A percentile compares a stretch with the other conserved stretches of the same genome.
Conservation (phyloP, 2,113 vertebrate genomes). For the Scalopus aquaticus region DNA sequence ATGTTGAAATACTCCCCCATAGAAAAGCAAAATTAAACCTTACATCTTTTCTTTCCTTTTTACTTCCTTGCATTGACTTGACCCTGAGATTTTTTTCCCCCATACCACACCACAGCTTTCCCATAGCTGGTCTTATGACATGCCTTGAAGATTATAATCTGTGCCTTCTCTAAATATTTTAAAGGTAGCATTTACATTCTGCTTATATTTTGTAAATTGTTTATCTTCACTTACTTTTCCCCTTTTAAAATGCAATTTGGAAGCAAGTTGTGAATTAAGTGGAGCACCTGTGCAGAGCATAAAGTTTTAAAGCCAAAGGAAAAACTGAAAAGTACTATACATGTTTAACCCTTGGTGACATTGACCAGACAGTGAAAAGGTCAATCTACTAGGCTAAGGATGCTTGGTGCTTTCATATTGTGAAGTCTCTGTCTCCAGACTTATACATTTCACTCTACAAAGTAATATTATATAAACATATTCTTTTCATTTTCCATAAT, state of each 20-base stretch:
- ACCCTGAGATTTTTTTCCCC: constrained; percentile 29
- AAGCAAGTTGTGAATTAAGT: constrained; percentile 43
- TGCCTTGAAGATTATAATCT: constrained; percentile 61
- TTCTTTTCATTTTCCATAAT: background rate
- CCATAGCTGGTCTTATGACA: constrained; percentile 57
- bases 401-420: background rate
- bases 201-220: constrained; percentile 61
- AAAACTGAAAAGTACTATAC: background rate
- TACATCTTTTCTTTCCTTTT: constrained; percentile 53
- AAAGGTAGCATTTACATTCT: constrained; percentile 57
- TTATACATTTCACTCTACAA: background rate
- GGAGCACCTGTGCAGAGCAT: background rate
- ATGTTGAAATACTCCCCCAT: constrained; percentile 41
- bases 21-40: constrained; percentile 60
- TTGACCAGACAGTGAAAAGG: background rate
- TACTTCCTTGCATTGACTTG: background rate
- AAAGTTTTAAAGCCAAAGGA: constrained; percentile 44
- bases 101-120: background rate
- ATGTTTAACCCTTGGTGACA: background rate
- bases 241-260: background rate
- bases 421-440: background rate
- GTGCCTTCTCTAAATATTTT: constrained; percentile 76
- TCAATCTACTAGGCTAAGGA: background rate
- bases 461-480: background rate
- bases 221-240: constrained; percentile 56